Base-by-base conservation (phyloP, 2,797 vertebrate species). In the Rhodeus uyekii region DNA sequence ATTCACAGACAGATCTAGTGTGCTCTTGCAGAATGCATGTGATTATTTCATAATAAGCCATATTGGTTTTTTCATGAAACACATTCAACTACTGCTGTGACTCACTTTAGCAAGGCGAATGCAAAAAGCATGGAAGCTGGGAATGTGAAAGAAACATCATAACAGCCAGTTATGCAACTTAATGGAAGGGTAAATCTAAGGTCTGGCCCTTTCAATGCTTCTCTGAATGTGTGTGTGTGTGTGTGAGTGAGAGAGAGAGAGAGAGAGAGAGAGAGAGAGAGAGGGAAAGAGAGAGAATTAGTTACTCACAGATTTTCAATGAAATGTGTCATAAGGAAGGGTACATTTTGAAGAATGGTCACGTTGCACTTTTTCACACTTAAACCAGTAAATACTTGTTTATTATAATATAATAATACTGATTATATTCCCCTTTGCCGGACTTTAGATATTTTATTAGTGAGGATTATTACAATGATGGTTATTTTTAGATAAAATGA, bases 61-160 rank as follows among this genome's bases (percentile, higher is more conserved):
- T 14, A 38, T 18, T 42, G 24, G 3, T 76, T 42, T 58, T 58
- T 39, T 29, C n/a, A 24, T 39, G n/a, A 38, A 24, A 4, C 13
- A 34, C 71, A 74, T 76, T 76, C 53, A 76, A 8, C 50, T 32
- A 44, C 19, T 61, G 58, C 39, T 34, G 29, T 76, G 39, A 76
- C 39, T 63, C 58, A 42, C 19, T 36, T 73, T 73, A 53, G 12
- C 71, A 36, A 73, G 22, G 4, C 4, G 4, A 18, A 74, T 22
- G 19, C 14, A 53, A 9, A 38, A 74, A 24, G 38, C 38, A 22
- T 1, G 38, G 8, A 48, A 42, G 38, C 48, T 38, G 14, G 22
- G 22, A 38, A 18, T 76, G 38, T 44, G 4, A 76, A 29, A 42
- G 36, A 44, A 29, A 29, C 16, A 29, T 34, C 16, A 29, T 14